Evolutionary conservation across 1,140 invertebrate genomes (phyloP).

Genomic region (Lasaia peninsularis): DNA sequence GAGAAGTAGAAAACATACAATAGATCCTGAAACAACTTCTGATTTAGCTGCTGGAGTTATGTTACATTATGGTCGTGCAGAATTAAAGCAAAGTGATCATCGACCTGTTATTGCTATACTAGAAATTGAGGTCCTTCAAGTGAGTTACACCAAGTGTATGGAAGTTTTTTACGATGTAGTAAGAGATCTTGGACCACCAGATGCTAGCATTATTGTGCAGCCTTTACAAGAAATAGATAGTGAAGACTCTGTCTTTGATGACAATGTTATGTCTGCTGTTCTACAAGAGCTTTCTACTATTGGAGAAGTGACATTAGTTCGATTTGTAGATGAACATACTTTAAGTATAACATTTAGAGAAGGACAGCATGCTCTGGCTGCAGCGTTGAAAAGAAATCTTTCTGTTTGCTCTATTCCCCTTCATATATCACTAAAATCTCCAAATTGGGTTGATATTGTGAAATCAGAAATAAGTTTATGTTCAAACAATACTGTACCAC

Average conservation of each 20-base stretch:
- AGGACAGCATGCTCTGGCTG: constrained; percentile 89
- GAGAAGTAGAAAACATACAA: constrained; percentile 86
- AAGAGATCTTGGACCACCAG: constrained; percentile 92
- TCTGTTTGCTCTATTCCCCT: constrained; percentile 84
- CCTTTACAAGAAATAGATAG: constrained; percentile 68
- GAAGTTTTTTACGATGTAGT: constrained; percentile 91
- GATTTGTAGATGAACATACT: constrained; percentile 90
- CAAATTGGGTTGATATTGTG: constrained; percentile 89
- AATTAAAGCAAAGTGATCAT: constrained; percentile 99
- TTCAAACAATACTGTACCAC: constrained; percentile 88
- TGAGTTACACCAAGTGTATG: constrained; percentile 85
- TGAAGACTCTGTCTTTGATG: constrained; percentile 79
- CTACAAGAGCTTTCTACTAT: constrained; percentile 86
- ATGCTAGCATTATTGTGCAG: constrained; percentile 94
- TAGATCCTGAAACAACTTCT: constrained; percentile 81
- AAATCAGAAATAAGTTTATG: constrained; percentile 90
- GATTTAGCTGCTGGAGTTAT: constrained; percentile 88
- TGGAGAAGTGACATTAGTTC: constrained; percentile 92
- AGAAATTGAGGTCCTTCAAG: constrained; percentile 90
- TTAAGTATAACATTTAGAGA: constrained; percentile 94
- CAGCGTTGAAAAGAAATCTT: constrained; percentile 76
- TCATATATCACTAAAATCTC: constrained; percentile 87
- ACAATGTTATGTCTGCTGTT: constrained; percentile 84
- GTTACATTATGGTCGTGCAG: constrained; percentile 93
- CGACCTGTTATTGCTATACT: constrained; percentile 94